Base-by-base conservation (phyloP, 2,888 invertebrate genomes). In the Parnassius glacialis region DNA sequence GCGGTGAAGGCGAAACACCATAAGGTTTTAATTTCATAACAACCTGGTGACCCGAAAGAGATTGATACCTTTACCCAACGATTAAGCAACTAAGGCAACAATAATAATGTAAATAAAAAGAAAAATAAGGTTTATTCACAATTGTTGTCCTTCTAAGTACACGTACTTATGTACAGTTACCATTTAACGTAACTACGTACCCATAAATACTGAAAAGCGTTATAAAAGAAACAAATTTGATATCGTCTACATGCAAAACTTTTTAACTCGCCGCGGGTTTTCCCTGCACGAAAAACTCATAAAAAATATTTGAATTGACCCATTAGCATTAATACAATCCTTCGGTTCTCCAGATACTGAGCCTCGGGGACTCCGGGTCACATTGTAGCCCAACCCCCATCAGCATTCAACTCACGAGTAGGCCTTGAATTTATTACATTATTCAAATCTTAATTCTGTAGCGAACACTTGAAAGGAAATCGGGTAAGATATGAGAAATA, bases 251-350 rank as follows among this genome's bases (percentile, higher is more conserved):
- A 43, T 43, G 61, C 65, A 42, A 67, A 59, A 59, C 43, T 51
- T 59, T 65, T 61, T 34, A 52, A 59, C 52, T 42, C 7, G 16
- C 41, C 43, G n/a, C 20, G 60, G 51, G 54, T 62, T 65, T 57
- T 61, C 55, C 57, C 41, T 62, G 57, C 59, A 64, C 56, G 61
- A 57, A 53, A 43, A 61, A 61, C 57, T 62, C 57, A 61, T 61
- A 61, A 61, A 61, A 57, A 44, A 61, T 52, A 61, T 61, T 61
- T 61, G 57, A 61, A 61, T 57, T 11, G 61, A 57, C 57, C 57
- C 52, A 57, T 57, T 57, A 47, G 52, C 51, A 61, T 57, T 61
- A 57, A 61, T 61, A 61, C 42, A 52, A 41, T 51, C 45, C 47
- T 48, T 61, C 41, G 55, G 7, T 47, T 45, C 50, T 16, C 34